Percentiles rank a stretch among this genome's conserved stretches.
Conservation (phyloP, 2,888 invertebrate genomes). For the Phalangium opilio region DNA sequence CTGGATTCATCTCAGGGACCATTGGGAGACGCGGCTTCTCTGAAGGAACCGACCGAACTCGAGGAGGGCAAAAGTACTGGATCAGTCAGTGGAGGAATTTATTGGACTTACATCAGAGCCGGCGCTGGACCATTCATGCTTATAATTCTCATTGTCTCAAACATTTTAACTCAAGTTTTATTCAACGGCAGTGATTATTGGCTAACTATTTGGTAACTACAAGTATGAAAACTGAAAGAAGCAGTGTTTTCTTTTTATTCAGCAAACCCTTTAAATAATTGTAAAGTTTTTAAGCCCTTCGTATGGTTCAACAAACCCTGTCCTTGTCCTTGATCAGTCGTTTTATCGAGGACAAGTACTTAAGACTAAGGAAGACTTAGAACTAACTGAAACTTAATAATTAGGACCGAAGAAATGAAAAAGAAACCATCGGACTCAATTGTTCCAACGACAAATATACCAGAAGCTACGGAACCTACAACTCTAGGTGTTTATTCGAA, state of each 20-base stretch:
- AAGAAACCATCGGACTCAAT: too few species aligned
- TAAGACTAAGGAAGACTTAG: too few species aligned
- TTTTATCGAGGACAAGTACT: too few species aligned
- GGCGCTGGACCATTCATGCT: constrained; percentile 28
- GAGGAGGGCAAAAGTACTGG: background rate
- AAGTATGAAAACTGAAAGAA: constrained; percentile 8
- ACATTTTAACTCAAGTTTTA: constrained; percentile 30
- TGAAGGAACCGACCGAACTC: too few species aligned
- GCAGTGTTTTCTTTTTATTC: constrained; percentile 2
- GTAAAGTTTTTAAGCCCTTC: too few species aligned
- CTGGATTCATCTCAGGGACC: background rate
- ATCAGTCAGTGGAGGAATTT: constrained; percentile 22
- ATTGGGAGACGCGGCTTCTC: background rate
- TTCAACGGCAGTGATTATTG: constrained; percentile 20
- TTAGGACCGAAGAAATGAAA: too few species aligned
- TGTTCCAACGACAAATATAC: too few species aligned
- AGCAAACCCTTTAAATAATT: background rate
- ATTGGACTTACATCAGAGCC: constrained; percentile 31
- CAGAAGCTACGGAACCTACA: too few species aligned
- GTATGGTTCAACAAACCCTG: too few species aligned
- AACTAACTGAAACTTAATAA: too few species aligned
- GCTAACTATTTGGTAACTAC: constrained; percentile 19
- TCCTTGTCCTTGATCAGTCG: too few species aligned
- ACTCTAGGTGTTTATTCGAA: too few species aligned
- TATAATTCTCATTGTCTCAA: constrained; percentile 27